Evolutionary conservation across 2,113 vertebrate genomes (phyloP), one percentile per base, ranked within the genome.

Genomic region (Campylomormyrus tamandua): DNA sequence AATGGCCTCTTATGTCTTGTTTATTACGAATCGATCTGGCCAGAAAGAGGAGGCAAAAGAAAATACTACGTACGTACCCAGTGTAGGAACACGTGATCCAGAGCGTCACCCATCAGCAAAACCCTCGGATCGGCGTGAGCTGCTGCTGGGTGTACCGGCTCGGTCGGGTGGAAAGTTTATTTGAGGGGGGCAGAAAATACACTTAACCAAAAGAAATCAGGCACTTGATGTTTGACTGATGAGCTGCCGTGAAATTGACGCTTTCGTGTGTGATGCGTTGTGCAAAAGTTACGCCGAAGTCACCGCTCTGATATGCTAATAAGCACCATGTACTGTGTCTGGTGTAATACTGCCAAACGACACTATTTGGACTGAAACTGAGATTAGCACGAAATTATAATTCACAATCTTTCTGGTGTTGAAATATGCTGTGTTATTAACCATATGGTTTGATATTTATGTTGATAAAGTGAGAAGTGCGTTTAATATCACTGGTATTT

Each of bases 41-140:
- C 85, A 91, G 92, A 90, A 70, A 90, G 92, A 89, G 93, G 91
- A 91, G 93, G 92, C 92, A 92, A 94, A 94, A 94, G 94, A 95
- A 96, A 95, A 95, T 92, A 95, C 95, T 94, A 93, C 94, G 92
- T 94, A 94, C 94, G 94, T 95, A 93, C 95, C 88, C 94, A 95
- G 93, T 89, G 91, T 93, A 94, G 95, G 92, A 92, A 91, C 96
- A 96, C 94, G 96, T 96, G 96, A 95, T 89, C 89, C 90, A 5
- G 39, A 88, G 95, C 96, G 95, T 96, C 96, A 96, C 93, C 93
- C 94, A 92, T 94, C 92, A 92, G 93, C 74, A 83, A 91, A 94
- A 91, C 90, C 70, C 89, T 89, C 49, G 45, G 93, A 93, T 95
- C 95, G 93, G 93, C 94, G 94, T 94, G 94, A 94, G 93, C 91